Conservation (phyloP, 2,888 invertebrate species). For the Xanthia togata region DNA sequence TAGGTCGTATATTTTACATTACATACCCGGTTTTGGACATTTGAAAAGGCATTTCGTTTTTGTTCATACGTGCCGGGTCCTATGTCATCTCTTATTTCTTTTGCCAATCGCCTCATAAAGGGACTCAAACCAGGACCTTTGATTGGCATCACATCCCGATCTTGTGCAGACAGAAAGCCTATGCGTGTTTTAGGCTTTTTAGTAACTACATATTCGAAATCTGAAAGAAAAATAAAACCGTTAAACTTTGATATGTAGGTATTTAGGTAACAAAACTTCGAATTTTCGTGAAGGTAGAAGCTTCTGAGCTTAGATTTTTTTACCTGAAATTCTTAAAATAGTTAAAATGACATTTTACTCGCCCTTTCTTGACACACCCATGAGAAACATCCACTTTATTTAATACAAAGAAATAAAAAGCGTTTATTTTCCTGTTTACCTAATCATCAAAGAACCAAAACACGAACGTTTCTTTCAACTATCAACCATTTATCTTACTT, state of each 20-base stretch:
- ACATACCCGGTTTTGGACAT: slow-evolving; percentile 79
- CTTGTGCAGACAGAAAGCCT: slow-evolving; percentile 88
- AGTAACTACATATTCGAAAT: slow-evolving; percentile 90
- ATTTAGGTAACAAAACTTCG: background rate
- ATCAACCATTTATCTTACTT: no score
- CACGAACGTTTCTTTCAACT: background rate
- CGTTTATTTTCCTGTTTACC: background rate
- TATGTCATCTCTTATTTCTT: slow-evolving; percentile 76
- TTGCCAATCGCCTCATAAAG: slow-evolving; percentile 85
- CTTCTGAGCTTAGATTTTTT: no score
- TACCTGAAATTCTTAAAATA: background rate
- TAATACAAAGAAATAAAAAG: background rate
- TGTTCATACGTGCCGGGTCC: slow-evolving; percentile 81
- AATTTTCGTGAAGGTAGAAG: background rate
- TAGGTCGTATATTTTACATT: background rate
- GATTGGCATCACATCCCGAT: slow-evolving; percentile 85
- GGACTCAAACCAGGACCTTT: slow-evolving; percentile 83
- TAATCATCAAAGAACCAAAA: background rate
- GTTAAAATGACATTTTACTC: background rate
- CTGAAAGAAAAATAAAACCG: slow-evolving; percentile 71
- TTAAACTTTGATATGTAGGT: background rate
- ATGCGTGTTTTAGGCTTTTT: slow-evolving; percentile 84
- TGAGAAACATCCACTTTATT: no score
- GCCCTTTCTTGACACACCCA: background rate
- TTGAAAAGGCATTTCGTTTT: slow-evolving; percentile 80